Percentiles rank a stretch among this genome's conserved stretches.
These are phyloP conservation scores for Hydrozoanthus gracilis DNA, from an alignment of 92 coral and sea anemone genomes.

Conservation along the genomic window DNA sequence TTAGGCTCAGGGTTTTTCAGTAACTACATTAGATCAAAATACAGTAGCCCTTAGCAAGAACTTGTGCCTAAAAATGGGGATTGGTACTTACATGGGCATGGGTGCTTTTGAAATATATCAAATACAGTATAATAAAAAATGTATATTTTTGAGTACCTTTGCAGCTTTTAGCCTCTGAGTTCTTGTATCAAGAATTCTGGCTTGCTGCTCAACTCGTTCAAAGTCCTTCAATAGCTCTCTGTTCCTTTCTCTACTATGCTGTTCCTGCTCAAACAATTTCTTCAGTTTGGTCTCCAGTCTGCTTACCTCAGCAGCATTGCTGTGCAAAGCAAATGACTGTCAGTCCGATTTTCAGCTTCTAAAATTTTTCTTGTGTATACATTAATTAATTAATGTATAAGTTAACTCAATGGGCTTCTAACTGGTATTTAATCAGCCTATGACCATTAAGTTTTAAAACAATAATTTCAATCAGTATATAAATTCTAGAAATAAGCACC, in stretches of 20 bases:
- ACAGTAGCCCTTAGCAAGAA: too few species aligned
- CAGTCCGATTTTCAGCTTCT: neutral
- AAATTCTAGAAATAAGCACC: too few species aligned
- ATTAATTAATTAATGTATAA: too few species aligned
- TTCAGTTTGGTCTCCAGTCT: constrained; percentile 75
- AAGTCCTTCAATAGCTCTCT: constrained; percentile 81
- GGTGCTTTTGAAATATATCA: too few species aligned
- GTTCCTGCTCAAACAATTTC: constrained; percentile 82
- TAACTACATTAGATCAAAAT: too few species aligned
- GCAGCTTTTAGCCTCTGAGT: constrained; percentile 66
- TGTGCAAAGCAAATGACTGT: neutral
- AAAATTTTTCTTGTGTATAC: neutral
- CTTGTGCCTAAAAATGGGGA: too few species aligned
- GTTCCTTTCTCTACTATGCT: constrained; percentile 75
- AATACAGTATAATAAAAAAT: neutral
- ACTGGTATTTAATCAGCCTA: too few species aligned
- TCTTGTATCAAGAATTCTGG: constrained; percentile 64
- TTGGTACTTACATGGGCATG: too few species aligned
- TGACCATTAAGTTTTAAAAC: too few species aligned
- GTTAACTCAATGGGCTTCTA: too few species aligned
- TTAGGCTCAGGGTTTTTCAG: too few species aligned
- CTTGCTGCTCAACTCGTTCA: constrained; percentile 86
- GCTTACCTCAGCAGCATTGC: constrained; percentile 65
- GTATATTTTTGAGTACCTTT: constrained; percentile 47
- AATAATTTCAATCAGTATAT: too few species aligned